A percentile compares a stretch with the other conserved stretches of the same genome.
phyloP scores from a whole-genome alignment of 2,888 invertebrate species.

The Trachelus stipa region DNA sequence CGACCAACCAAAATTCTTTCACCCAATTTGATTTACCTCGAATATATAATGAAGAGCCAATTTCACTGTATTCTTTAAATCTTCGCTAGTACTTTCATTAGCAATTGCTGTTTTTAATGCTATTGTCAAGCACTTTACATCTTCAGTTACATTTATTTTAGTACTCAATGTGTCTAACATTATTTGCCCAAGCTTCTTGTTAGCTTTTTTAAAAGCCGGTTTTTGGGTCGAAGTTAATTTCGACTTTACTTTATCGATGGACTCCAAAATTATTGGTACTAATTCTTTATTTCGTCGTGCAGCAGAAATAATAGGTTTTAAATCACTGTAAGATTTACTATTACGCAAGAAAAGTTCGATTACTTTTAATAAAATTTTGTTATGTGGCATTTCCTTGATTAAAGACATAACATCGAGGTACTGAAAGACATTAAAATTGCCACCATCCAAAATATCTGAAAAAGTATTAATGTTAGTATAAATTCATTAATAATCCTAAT shows the following conservation, averaged over 20 bases:
- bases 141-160: constrained; percentile 33
- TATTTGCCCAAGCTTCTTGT: constrained; percentile 41
- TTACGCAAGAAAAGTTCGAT: constrained; percentile 45
- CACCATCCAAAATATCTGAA: constrained; percentile 45
- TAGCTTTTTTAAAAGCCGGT: constrained; percentile 40
- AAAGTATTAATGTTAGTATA: not conserved
- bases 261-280: constrained; percentile 40
- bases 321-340: constrained; percentile 30
- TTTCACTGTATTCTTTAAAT: constrained; percentile 36
- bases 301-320: constrained; percentile 35
- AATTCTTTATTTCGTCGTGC: constrained; percentile 21
- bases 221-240: constrained; percentile 41
- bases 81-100: constrained; percentile 35
- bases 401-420: constrained; percentile 40
- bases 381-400: constrained; percentile 35
- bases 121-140: constrained; percentile 46
- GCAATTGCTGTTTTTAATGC: constrained; percentile 41
- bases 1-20: too few relatives aligned
- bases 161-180: constrained; percentile 34
- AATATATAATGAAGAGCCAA: constrained; percentile 39
- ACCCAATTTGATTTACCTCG: constrained; percentile 29
- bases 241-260: constrained; percentile 43
- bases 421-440: constrained; percentile 43
- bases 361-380: constrained; percentile 34
- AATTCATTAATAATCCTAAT: not conserved